Evolutionary conservation across 2,113 vertebrate species (phyloP).

Genomic region (Paradoxurus hermaphroditus): DNA sequence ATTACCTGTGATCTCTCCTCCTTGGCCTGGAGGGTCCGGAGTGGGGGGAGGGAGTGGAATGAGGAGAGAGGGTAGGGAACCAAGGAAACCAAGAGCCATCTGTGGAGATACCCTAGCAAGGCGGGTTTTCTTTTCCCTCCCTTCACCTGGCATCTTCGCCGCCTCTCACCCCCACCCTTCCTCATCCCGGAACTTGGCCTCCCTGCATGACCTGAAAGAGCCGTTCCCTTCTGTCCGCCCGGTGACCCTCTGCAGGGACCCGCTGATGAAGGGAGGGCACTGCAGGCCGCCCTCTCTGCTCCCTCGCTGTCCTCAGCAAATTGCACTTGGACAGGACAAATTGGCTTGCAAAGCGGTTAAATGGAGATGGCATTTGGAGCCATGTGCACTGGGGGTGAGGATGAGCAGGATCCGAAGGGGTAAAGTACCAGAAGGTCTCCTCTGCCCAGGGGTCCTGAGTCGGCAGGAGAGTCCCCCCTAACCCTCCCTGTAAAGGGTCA

Average conservation of each 20-base stretch:
- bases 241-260: not conserved
- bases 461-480: not conserved
- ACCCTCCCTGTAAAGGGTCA: not conserved
- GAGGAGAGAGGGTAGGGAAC: not conserved
- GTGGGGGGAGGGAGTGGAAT: not conserved
- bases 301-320: constrained; percentile 73
- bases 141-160: not conserved
- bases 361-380: constrained; percentile 71
- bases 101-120: rapidly evolving
- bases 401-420: not conserved
- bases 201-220: not conserved
- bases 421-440: not conserved
- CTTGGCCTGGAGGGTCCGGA: not conserved
- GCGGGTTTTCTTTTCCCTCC: not conserved
- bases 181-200: not conserved
- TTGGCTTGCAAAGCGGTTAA: constrained; percentile 69
- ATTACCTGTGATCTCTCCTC: constrained; percentile 63
- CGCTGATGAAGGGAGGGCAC: not conserved
- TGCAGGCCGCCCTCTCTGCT: constrained; percentile 44
- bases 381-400: not conserved
- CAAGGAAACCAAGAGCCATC: constrained; percentile 59
- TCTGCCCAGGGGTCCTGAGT: not conserved
- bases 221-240: rapidly evolving
- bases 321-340: constrained; percentile 73
- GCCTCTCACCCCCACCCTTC: not conserved